A percentile compares a stretch with the other conserved stretches of the same genome.
Conservation (phyloP, 2,888 invertebrate genomes). For the Zhengitettix transpicula region DNA sequence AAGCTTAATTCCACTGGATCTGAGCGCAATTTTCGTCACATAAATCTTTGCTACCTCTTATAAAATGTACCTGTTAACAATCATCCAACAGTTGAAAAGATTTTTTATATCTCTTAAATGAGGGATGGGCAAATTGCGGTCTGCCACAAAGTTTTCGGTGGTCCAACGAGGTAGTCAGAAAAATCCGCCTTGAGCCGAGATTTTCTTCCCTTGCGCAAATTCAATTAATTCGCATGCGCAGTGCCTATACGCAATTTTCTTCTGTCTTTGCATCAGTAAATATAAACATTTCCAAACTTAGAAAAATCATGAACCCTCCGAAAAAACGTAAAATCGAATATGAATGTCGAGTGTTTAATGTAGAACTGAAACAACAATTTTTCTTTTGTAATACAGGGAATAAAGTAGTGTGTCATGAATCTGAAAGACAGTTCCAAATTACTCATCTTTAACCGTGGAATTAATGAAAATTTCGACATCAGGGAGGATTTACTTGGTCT, state of each 20-base stretch:
- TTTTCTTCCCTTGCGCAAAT: neutral
- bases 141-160: neutral
- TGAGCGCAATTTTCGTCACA: too few species aligned
- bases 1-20: too few species aligned
- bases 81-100: too few species aligned
- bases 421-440: neutral
- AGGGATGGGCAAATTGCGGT: too few species aligned
- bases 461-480: neutral
- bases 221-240: neutral
- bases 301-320: neutral
- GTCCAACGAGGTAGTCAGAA: neutral
- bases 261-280: neutral
- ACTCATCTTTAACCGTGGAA: neutral
- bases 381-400: neutral
- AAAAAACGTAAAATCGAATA: neutral
- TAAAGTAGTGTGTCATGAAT: too few species aligned
- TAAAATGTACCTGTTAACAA: too few species aligned
- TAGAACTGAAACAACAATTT: neutral
- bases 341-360: neutral
- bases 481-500: neutral
- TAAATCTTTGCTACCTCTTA: too few species aligned
- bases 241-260: neutral
- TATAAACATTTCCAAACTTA: neutral
- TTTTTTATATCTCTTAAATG: too few species aligned
- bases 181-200: neutral